Evolutionary conservation across 2,888 invertebrate genomes (phyloP).

Genomic region (Agrotis exclamationis): DNA sequence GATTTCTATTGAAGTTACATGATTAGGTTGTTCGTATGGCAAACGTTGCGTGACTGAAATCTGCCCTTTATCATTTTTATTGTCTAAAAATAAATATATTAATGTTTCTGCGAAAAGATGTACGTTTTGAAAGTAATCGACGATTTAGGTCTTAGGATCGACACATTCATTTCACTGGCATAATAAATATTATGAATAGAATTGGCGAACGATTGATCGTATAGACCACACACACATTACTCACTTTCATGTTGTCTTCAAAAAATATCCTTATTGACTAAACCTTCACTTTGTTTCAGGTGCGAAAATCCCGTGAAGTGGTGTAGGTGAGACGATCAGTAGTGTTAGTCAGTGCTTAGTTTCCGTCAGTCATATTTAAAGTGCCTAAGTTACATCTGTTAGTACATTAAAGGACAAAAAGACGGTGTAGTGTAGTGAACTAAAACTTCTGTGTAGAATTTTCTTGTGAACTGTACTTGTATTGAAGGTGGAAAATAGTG

Average conservation of each 20-base stretch:
- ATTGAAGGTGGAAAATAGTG: constrained; percentile 69
- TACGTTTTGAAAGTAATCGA: constrained; percentile 14
- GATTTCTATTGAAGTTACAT: constrained; percentile 47
- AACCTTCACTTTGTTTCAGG: constrained; percentile 62
- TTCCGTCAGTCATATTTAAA: constrained; percentile 54
- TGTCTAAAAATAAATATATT: constrained; percentile 41
- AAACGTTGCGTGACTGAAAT: constrained; percentile 58
- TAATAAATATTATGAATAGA: constrained; percentile 23
- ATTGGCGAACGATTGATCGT: constrained; percentile 22
- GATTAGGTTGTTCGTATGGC: constrained; percentile 52
- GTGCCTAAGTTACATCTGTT: constrained; percentile 62
- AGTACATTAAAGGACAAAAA: constrained; percentile 50
- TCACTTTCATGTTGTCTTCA: neutral
- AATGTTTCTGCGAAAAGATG: constrained; percentile 33
- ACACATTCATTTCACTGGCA: constrained; percentile 32
- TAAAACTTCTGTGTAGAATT: constrained; percentile 58
- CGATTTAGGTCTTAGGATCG: neutral
- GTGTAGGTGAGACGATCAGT: constrained; percentile 36
- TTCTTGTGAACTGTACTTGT: constrained; percentile 66
- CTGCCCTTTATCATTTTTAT: constrained; percentile 42
- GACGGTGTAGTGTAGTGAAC: constrained; percentile 66
- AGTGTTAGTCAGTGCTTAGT: constrained; percentile 54
- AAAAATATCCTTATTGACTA: constrained; percentile 21
- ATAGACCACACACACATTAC: neutral
- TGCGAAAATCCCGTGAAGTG: constrained; percentile 33